Percentiles rank a stretch among this genome's conserved stretches.
phyloP scores from a whole-genome alignment of 1,140 invertebrate species.

The Heliconius eleuchia region DNA sequence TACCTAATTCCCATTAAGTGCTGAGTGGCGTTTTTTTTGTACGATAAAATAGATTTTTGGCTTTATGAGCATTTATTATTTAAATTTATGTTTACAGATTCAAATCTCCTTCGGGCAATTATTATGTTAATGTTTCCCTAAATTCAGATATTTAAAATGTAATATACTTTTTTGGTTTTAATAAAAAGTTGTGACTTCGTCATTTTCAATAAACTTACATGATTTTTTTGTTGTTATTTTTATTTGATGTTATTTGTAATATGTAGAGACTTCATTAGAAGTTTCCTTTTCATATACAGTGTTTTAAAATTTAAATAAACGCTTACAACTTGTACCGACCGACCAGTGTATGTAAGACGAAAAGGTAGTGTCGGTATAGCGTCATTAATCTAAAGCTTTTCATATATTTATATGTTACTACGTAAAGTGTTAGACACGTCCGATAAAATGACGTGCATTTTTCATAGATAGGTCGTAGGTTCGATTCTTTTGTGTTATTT shows the following conservation, averaged over 20 bases:
- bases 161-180: too few relatives aligned
- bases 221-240: too few relatives aligned
- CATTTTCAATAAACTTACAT: too few relatives aligned
- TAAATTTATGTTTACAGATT: too few relatives aligned
- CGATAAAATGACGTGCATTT: not conserved
- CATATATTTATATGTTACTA: not conserved
- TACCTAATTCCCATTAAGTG: not conserved
- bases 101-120: too few relatives aligned
- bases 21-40: not conserved
- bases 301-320: conserved; percentile 4
- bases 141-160: too few relatives aligned
- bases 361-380: not conserved
- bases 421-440: not conserved
- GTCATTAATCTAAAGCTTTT: conserved; percentile 14
- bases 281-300: not conserved
- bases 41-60: too few relatives aligned
- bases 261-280: not conserved
- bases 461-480: not conserved
- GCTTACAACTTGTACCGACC: not conserved
- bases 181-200: too few relatives aligned
- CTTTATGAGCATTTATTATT: too few relatives aligned
- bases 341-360: not conserved
- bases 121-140: too few relatives aligned
- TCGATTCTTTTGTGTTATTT: not conserved
- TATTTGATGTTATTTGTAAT: too few relatives aligned